Evolutionary conservation across 2,888 invertebrate genomes (phyloP).

Genomic region (Trissolcus brochymenae): DNA sequence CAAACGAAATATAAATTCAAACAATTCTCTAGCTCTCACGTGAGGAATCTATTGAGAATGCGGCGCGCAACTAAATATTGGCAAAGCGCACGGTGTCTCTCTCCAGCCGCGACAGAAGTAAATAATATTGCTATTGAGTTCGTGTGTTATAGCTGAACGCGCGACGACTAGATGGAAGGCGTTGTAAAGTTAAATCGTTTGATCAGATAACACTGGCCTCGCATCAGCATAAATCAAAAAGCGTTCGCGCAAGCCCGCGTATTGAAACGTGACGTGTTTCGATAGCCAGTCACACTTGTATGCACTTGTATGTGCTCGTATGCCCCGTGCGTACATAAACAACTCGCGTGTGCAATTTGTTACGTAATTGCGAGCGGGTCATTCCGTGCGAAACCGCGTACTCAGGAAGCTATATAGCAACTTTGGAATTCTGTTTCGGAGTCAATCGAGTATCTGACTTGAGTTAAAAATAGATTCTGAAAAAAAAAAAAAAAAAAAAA

Average conservation of each 20-base stretch:
- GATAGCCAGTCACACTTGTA: conserved; percentile 46
- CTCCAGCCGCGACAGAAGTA: background rate
- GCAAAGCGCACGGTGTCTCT: background rate
- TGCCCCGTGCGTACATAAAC: conserved; percentile 42
- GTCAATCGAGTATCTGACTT: background rate
- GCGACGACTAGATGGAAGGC: conserved; percentile 2
- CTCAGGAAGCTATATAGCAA: conserved; percentile 38
- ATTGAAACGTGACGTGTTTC: conserved; percentile 40
- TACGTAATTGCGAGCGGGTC: conserved; percentile 49
- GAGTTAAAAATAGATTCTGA: background rate
- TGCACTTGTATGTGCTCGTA: conserved; percentile 36
- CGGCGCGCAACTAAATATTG: background rate
- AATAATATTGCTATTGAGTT: background rate
- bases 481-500: no score
- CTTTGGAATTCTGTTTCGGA: conserved; percentile 13
- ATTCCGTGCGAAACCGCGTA: conserved; percentile 35
- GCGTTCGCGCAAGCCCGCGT: conserved; percentile 16
- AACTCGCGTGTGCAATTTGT: conserved; percentile 40
- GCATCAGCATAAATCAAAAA: conserved; percentile 40
- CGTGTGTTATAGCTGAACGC: background rate
- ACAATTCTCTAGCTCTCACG: background rate
- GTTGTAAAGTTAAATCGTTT: conserved; percentile 24
- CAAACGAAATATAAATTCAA: no score
- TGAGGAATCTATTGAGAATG: conserved; percentile 1
- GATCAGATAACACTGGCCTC: conserved; percentile 33